phyloP scores from a whole-genome alignment of 2,888 invertebrate genomes.

The Thalpophila matura region DNA sequence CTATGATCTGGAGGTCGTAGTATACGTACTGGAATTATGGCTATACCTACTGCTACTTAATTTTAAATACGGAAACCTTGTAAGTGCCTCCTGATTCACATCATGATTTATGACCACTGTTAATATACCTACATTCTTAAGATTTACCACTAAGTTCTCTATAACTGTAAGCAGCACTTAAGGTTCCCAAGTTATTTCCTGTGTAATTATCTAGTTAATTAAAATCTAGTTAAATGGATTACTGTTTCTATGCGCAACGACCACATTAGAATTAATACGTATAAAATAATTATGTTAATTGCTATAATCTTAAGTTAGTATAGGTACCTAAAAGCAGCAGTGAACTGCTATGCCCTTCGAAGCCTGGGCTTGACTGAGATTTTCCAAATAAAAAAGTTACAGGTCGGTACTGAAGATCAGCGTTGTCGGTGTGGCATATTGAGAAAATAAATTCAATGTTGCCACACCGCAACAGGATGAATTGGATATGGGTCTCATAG shows the following conservation, averaged over 20 bases:
- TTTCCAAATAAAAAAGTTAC: too few relatives aligned
- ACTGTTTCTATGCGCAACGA: slow-evolving; percentile 5
- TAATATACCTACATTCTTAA: slow-evolving; percentile 27
- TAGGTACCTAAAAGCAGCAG: neutral
- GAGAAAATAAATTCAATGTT: too few relatives aligned
- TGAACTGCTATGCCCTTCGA: too few relatives aligned
- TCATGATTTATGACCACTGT: slow-evolving; percentile 31
- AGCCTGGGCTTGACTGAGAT: too few relatives aligned
- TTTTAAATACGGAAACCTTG: slow-evolving; percentile 14
- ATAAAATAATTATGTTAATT: slow-evolving; percentile 21
- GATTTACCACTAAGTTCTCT: slow-evolving; percentile 28
- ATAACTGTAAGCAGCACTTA: slow-evolving; percentile 40
- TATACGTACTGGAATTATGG: slow-evolving; percentile 8
- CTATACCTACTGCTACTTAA: neutral
- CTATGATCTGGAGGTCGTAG: too few relatives aligned
- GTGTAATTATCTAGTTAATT: slow-evolving; percentile 39
- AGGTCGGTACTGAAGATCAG: too few relatives aligned
- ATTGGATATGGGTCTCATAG: too few relatives aligned
- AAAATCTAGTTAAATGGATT: slow-evolving; percentile 13
- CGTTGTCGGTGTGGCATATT: too few relatives aligned
- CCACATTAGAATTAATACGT: slow-evolving; percentile 13
- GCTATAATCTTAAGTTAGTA: slow-evolving; percentile 10
- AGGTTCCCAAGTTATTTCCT: slow-evolving; percentile 34
- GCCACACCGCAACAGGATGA: too few relatives aligned
- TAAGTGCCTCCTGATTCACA: slow-evolving; percentile 26